phyloP scores from a whole-genome alignment of 92 coral and sea anemone genomes.

The Virgularia gustaviana region DNA sequence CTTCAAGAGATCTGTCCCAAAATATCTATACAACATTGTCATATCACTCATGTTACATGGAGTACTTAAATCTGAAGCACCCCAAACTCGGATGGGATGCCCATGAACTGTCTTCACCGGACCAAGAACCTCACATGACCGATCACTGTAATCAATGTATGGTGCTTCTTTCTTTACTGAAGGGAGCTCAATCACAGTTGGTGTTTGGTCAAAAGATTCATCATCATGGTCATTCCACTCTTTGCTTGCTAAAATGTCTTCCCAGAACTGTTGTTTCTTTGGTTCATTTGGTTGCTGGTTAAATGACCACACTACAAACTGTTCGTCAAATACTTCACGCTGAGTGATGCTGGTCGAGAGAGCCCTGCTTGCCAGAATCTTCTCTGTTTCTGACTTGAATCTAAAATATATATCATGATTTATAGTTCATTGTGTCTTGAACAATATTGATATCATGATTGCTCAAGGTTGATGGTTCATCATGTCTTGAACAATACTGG shows the following conservation, averaged over 20 bases:
- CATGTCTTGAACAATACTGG: too few relatives aligned
- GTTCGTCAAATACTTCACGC: constrained; percentile 60
- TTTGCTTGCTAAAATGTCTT: constrained; percentile 18
- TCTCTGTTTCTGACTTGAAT: constrained; percentile 22
- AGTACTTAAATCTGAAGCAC: too few relatives aligned
- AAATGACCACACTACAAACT: constrained; percentile 78
- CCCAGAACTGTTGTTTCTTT: constrained; percentile 4
- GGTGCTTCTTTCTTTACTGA: constrained; percentile 63
- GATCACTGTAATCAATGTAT: constrained; percentile 64
- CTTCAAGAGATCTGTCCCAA: constrained; percentile 63
- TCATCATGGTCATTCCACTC: constrained; percentile 29
- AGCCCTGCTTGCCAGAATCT: background rate
- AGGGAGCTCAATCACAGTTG: constrained; percentile 52
- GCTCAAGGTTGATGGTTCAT: too few relatives aligned
- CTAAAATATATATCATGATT: background rate
- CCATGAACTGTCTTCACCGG: constrained; percentile 77
- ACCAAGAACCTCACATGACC: constrained; percentile 78
- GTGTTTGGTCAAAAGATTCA: background rate
- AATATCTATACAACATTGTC: constrained; percentile 86
- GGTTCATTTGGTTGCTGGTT: constrained; percentile 50
- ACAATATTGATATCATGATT: too few relatives aligned
- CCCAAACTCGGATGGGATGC: constrained; percentile 75
- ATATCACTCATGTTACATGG: constrained; percentile 53
- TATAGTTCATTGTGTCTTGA: too few relatives aligned
- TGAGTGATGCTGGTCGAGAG: constrained; percentile 17